These are phyloP conservation scores for Idaea straminata DNA, from an alignment of 2,888 invertebrate species.

Conservation along the genomic window DNA sequence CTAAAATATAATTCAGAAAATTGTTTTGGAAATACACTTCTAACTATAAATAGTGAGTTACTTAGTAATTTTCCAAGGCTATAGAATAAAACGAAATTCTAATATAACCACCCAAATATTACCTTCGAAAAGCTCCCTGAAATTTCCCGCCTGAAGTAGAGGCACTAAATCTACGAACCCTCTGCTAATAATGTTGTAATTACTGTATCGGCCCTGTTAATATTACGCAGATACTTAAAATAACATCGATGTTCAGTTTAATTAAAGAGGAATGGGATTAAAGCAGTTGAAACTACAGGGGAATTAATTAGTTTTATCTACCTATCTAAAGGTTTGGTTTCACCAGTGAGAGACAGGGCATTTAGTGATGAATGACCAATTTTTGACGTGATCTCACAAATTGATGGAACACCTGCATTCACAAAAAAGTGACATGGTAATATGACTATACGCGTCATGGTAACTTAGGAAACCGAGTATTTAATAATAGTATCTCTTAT, in stretches of 20 bases:
- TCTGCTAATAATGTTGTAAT: conserved; percentile 74
- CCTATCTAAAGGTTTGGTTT: background rate
- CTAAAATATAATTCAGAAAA: background rate
- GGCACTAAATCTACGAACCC: conserved; percentile 61
- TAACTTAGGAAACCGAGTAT: too few species aligned
- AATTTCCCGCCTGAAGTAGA: conserved; percentile 8
- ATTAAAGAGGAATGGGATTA: conserved; percentile 18
- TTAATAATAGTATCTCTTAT: too few species aligned
- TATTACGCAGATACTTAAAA: conserved; percentile 26
- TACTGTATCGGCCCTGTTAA: conserved; percentile 59
- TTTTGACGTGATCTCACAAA: too few species aligned
- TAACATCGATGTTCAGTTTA: conserved; percentile 22
- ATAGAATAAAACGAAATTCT: background rate
- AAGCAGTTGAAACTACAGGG: conserved; percentile 1
- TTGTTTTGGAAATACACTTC: background rate
- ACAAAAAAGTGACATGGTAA: too few species aligned
- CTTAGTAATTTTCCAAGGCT: background rate
- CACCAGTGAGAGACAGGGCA: too few species aligned
- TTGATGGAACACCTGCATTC: too few species aligned
- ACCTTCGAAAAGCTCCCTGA: background rate
- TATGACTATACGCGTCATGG: too few species aligned
- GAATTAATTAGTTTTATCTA: background rate
- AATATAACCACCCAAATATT: background rate
- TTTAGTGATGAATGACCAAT: too few species aligned
- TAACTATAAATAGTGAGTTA: background rate